These are phyloP conservation scores for Junonia oenone DNA, from an alignment of 2,888 invertebrate species.

Conservation along the genomic window DNA sequence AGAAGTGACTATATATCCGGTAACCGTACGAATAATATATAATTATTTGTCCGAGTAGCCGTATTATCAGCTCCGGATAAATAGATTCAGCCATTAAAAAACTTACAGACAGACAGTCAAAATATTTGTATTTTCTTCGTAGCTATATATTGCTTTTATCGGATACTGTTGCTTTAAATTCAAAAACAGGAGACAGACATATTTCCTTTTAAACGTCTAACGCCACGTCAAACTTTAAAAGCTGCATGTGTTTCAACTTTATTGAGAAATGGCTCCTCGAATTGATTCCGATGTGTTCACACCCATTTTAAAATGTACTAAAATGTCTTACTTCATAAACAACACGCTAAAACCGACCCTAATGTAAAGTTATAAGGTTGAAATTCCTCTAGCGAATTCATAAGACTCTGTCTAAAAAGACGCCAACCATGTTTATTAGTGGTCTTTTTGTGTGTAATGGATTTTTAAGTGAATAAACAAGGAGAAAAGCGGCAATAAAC, in stretches of 20 bases:
- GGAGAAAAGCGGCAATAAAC: constrained; percentile 38
- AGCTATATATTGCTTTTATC: too few relatives aligned
- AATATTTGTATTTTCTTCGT: too few relatives aligned
- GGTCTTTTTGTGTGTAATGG: constrained; percentile 72
- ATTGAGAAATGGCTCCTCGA: constrained; percentile 73
- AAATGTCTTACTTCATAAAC: constrained; percentile 42
- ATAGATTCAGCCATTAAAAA: too few relatives aligned
- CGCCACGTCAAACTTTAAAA: constrained; percentile 68
- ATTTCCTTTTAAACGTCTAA: constrained; percentile 15
- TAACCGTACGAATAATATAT: too few relatives aligned
- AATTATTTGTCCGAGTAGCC: too few relatives aligned
- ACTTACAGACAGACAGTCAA: too few relatives aligned
- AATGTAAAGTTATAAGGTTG: constrained; percentile 9
- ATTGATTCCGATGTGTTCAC: constrained; percentile 70
- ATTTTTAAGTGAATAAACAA: constrained; percentile 75
- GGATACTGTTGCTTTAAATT: constrained; percentile 6
- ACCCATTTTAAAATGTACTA: constrained; percentile 60
- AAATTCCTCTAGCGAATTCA: constrained; percentile 20
- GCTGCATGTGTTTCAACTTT: constrained; percentile 66
- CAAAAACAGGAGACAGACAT: constrained; percentile 4
- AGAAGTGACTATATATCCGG: too few relatives aligned
- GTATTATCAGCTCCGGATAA: too few relatives aligned
- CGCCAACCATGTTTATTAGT: constrained; percentile 65
- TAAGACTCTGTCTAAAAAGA: constrained; percentile 46
- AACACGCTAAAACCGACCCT: constrained; percentile 33